Evolutionary conservation across 2,888 invertebrate species (phyloP), one percentile per base, ranked within the genome.

Genomic region (Phymatocera aterrima): DNA sequence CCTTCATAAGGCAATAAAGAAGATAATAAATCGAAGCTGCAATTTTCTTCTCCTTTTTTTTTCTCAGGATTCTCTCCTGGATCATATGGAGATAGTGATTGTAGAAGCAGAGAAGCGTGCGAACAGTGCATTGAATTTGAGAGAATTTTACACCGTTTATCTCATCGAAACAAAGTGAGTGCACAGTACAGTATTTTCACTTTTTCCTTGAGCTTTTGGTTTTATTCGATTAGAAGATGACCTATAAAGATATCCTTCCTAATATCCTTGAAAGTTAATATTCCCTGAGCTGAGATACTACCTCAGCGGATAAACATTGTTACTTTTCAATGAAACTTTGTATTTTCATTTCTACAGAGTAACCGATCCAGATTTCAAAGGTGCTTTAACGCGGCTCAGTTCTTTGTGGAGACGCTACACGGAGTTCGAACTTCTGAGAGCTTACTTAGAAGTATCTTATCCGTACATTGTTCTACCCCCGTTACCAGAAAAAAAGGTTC

Each of bases 401-500:
- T 94, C 94, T 18, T 93, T 95, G 83, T 96, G 96, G 95, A 92
- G 97, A 83, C 91, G 97, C 43, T 97, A 97, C 88, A 96, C 96
- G 64, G 97, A 97, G 89, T 97, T 97, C 92, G 96, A 96, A 88
- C 93, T 96, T 83, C 92, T 97, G 72, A 93, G 95, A 83, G 94
- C 94, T 83, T 96, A 96, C 87, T 91, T 97, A 79, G 95, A 95
- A 86, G 93, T 95, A 40, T 94, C 94, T 43, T 96, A 96, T 91
- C 95, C 96, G n/a, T 95, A 95, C 88, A 92, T 95, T 72, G 94
- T 97, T 15, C 92, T 96, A 84, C 96, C 97, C 28, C 96, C 96
- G 0, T 89, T 97, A 78, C 97, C 97, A 1, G 97, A 97, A 85
- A 97, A 97, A 88, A 92, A 92, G 92, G 93, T 93, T 81, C 91